phyloP scores from a whole-genome alignment of 2,888 invertebrate genomes.

The Caenorhabditis sinica region DNA sequence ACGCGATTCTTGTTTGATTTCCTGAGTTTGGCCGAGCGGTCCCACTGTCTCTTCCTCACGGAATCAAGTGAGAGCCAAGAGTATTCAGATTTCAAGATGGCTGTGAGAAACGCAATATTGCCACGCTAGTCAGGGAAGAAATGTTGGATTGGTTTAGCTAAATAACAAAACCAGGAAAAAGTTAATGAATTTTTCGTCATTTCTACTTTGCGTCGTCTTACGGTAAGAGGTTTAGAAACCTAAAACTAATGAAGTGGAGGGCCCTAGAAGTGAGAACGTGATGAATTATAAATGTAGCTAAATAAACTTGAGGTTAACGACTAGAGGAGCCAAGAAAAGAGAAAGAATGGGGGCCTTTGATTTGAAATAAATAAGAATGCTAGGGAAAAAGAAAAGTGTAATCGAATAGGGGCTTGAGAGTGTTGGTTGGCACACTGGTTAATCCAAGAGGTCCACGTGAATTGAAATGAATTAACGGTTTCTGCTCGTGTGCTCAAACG shows the following conservation, averaged over 20 bases:
- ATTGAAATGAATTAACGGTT: constrained; percentile 53
- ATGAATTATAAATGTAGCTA: constrained; percentile 58
- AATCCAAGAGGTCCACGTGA: constrained; percentile 65
- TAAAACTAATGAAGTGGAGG: constrained; percentile 45
- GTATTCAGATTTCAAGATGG: constrained; percentile 62
- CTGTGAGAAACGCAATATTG: constrained; percentile 54
- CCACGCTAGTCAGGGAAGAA: background rate
- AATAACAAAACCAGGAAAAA: constrained; percentile 43
- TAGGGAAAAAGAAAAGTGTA: constrained; percentile 52
- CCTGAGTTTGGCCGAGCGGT: constrained; percentile 47
- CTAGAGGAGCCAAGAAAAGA: constrained; percentile 3
- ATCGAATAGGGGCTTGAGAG: constrained; percentile 64
- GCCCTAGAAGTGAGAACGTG: constrained; percentile 26
- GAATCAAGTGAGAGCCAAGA: constrained; percentile 44
- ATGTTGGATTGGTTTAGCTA: background rate
- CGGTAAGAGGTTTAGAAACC: constrained; percentile 22
- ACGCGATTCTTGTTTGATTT: constrained; percentile 57
- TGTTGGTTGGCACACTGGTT: constrained; percentile 63
- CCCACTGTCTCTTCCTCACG: constrained; percentile 15
- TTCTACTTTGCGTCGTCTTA: background rate
- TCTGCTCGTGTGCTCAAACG: constrained; percentile 37
- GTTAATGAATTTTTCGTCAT: constrained; percentile 7
- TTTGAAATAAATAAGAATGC: constrained; percentile 62
- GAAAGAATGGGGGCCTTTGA: constrained; percentile 39
- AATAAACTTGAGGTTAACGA: constrained; percentile 34